These are phyloP conservation scores for Datnioides undecimradiatus DNA, from an alignment of 2,113 vertebrate species.

Conservation along the genomic window DNA sequence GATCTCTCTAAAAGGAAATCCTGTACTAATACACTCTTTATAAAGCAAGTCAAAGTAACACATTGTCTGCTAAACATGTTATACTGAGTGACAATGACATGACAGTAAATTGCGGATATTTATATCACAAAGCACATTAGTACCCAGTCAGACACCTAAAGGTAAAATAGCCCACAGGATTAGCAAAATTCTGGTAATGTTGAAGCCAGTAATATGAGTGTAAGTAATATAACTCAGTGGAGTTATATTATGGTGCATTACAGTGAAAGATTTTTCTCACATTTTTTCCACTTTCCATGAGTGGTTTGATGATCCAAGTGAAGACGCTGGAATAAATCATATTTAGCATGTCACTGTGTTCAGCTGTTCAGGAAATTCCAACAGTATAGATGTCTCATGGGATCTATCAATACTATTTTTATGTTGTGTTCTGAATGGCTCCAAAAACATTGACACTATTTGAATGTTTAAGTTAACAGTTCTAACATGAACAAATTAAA, in stretches of 20 bases:
- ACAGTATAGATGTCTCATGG: neutral
- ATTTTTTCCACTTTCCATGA: neutral
- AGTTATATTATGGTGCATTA: neutral
- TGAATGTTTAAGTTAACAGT: neutral
- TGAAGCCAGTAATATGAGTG: too few relatives aligned
- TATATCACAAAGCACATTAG: neutral
- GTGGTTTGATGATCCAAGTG: neutral
- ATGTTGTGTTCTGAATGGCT: neutral
- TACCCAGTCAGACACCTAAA: neutral
- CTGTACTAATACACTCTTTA: neutral
- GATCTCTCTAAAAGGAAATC: neutral
- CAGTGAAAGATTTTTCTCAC: neutral
- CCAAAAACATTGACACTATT: neutral
- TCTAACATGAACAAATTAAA: conserved; percentile 19
- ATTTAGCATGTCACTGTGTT: neutral
- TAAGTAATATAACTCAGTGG: too few relatives aligned
- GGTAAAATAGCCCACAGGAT: neutral
- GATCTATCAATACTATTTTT: conserved; percentile 41
- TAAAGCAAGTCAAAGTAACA: too few relatives aligned
- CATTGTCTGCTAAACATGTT: neutral
- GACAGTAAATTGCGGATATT: neutral
- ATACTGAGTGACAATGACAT: neutral
- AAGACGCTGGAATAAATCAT: neutral
- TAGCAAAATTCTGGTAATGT: neutral
- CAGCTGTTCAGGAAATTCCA: conserved; percentile 63